Evolutionary conservation across 2,797 vertebrate genomes (phyloP).

Genomic region (Chloroceryle inda): DNA sequence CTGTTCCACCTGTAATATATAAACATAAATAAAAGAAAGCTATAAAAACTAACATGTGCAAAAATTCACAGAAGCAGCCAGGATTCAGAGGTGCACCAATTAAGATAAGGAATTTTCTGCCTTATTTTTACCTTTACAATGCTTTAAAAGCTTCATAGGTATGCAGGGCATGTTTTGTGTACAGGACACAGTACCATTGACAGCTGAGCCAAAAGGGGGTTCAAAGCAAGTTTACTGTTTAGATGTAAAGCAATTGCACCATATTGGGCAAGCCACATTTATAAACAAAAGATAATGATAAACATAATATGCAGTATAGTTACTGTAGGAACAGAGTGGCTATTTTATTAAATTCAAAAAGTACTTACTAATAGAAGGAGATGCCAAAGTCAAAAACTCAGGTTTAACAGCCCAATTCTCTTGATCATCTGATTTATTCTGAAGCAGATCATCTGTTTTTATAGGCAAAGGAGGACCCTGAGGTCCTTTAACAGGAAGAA

Average conservation of each 20-base stretch:
- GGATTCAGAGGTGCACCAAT: not conserved
- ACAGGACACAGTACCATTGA: not conserved
- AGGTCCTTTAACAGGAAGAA: constrained; percentile 95
- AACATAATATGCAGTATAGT: not conserved
- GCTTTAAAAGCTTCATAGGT: not conserved
- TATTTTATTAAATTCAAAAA: not conserved
- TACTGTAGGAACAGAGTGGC: not conserved
- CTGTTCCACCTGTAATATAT: constrained; percentile 79
- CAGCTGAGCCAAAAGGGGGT: not conserved
- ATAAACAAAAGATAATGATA: not conserved
- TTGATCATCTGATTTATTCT: constrained; percentile 66
- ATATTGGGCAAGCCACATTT: not conserved
- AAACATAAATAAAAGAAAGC: not conserved
- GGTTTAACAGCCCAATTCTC: constrained; percentile 88
- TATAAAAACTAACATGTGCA: not conserved
- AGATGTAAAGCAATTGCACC: not conserved
- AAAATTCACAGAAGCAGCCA: not conserved
- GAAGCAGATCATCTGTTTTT: constrained; percentile 64
- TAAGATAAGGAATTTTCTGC: not conserved
- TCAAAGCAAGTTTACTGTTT: not conserved
- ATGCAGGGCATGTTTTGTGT: not conserved
- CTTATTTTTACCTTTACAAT: not conserved
- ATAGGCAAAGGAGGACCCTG: constrained; percentile 82
- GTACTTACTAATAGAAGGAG: constrained; percentile 88
- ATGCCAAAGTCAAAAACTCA: constrained; percentile 85